Base-by-base conservation (phyloP, 2,888 invertebrate genomes). In the Pseudanteris insignis region DNA sequence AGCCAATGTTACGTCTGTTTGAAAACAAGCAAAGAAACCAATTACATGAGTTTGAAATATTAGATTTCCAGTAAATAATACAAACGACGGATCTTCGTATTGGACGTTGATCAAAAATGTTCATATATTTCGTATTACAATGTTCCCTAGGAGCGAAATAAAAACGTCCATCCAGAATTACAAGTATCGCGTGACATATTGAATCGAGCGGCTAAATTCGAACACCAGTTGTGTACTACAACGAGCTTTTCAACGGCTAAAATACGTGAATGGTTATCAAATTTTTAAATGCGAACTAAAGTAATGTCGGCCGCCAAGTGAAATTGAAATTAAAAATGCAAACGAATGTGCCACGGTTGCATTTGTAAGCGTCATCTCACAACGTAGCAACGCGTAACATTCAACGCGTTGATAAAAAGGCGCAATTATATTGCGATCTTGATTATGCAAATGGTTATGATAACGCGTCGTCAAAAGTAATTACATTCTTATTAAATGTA, bases 111-210 rank as follows among this genome's bases (percentile, higher is more conserved):
- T 24, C 9, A 41, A 38, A 30, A 14, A 30, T 11, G n/a, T 18
- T 28, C 40, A 34, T 44, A 24, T 24, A 32, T 48, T 48, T 48
- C 8, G 6, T 8, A 33, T 53, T 37, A 33, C 18, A 32, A 1
- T 18, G 10, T n/a, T 13, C 10, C 14, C 21, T 2, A 2, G 14
- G 2, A 12, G 8, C 36, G 26, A 38, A 43, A 43, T 43, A 57
- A 48, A 48, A 48, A 33, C 36, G 12, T 26, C 29, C 14, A 13
- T 1, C 8, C 32, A 14, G 48, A 57, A 44, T 50, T 50, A 38
- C 48, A 44, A 32, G 38, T 50, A 50, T 50, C 48, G 18, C 36
- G 25, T 50, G 38, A 44, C 44, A 50, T 44, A 50, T 50, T 44
- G 44, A 50, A 58, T 13, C 28, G 18, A 15, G 33, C 21, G 30